Percentiles rank a stretch among this genome's conserved stretches.
These are phyloP conservation scores for Pandion haliaetus DNA, from an alignment of 2,113 vertebrate genomes.

Conservation along the genomic window DNA sequence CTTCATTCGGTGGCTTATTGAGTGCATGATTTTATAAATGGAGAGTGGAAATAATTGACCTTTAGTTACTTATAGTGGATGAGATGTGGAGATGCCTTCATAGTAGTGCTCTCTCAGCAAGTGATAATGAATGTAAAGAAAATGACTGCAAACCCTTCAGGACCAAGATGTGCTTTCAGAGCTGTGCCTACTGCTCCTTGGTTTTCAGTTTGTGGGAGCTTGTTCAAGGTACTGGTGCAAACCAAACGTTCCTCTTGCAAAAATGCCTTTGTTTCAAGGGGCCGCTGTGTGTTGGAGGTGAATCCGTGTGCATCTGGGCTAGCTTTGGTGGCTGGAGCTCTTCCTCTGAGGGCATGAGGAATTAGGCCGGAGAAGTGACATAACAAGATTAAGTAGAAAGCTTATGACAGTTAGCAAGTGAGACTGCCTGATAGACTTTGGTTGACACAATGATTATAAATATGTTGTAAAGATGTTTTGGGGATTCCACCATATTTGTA, in stretches of 20 bases:
- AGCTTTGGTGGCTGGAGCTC: neutral
- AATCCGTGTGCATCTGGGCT: neutral
- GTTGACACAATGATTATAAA: slow-evolving; percentile 70
- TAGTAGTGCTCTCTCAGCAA: too few relatives aligned
- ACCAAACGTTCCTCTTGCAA: neutral
- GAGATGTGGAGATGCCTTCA: neutral
- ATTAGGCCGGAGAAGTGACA: neutral
- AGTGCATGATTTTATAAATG: neutral
- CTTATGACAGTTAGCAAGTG: slow-evolving; percentile 44
- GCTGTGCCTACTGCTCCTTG: fast-evolving
- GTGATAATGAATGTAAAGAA: neutral
- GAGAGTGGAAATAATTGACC: neutral
- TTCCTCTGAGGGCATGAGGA: neutral
- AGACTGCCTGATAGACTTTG: slow-evolving; percentile 24
- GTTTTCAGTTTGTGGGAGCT: neutral
- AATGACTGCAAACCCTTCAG: neutral
- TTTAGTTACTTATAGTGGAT: neutral
- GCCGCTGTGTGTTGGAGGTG: fast-evolving
- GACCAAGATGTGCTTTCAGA: neutral
- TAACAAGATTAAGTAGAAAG: slow-evolving; percentile 20
- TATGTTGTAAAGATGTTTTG: slow-evolving; percentile 69
- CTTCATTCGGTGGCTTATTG: neutral
- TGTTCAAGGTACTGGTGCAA: fast-evolving
- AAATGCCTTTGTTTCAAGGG: neutral
- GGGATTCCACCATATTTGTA: slow-evolving; percentile 78